Evolutionary conservation across 2,888 invertebrate species (phyloP).

Genomic region (Cyrtodaria siliqua): DNA sequence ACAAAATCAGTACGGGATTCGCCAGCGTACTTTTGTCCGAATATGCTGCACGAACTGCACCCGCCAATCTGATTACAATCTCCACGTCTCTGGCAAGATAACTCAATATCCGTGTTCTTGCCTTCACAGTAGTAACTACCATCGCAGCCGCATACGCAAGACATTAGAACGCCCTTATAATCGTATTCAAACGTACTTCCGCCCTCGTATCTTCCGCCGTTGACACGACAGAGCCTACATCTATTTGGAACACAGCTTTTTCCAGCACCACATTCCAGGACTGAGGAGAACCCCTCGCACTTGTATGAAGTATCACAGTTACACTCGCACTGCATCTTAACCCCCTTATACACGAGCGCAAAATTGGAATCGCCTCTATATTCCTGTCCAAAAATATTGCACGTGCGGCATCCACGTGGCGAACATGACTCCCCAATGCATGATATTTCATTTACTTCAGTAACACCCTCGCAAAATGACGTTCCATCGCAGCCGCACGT

Average conservation of each 20-base stretch:
- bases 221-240: constrained; percentile 50
- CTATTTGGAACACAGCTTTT: constrained; percentile 43
- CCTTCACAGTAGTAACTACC: constrained; percentile 62
- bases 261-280: constrained; percentile 36
- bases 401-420: constrained; percentile 61
- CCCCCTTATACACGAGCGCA: constrained; percentile 60
- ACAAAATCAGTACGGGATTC: constrained; percentile 37
- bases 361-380: constrained; percentile 70
- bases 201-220: constrained; percentile 60
- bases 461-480: constrained; percentile 39
- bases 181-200: constrained; percentile 66
- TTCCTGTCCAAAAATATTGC: constrained; percentile 64
- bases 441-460: constrained; percentile 30
- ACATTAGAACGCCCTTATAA: constrained; percentile 70
- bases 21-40: constrained; percentile 43
- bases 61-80: constrained; percentile 52
- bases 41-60: constrained; percentile 50
- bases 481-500: constrained; percentile 51
- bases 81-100: constrained; percentile 43
- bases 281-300: constrained; percentile 67
- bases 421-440: constrained; percentile 45
- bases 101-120: constrained; percentile 18
- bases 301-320: constrained; percentile 77
- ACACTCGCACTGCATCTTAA: constrained; percentile 67
- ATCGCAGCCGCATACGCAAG: constrained; percentile 76